phyloP scores from a whole-genome alignment of 2,797 vertebrate species.

The Spheniscus humboldti region DNA sequence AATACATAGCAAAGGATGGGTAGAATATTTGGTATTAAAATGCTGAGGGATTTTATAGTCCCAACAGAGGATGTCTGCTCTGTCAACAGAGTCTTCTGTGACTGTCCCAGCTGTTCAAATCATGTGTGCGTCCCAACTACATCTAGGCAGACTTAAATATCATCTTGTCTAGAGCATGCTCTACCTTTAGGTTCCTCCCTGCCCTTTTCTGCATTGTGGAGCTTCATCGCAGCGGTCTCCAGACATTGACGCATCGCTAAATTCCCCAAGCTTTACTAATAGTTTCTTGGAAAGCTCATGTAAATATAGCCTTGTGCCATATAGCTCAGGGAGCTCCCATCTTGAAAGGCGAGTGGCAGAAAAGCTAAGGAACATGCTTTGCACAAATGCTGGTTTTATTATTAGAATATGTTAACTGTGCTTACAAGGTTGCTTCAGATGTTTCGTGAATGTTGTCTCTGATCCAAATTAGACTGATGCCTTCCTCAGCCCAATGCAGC shows the following conservation, averaged over 20 bases:
- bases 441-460: background rate
- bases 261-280: background rate
- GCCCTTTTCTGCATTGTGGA: background rate
- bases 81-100: background rate
- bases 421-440: background rate
- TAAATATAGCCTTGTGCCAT: background rate
- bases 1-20: background rate
- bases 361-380: background rate
- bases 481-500: background rate
- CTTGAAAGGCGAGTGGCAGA: background rate
- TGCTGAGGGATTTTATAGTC: background rate
- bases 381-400: background rate
- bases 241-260: fast-evolving
- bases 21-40: background rate
- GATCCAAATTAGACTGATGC: background rate
- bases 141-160: background rate
- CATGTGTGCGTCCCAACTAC: background rate
- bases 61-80: background rate
- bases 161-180: background rate
- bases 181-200: background rate
- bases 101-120: background rate
- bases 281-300: background rate
- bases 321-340: background rate
- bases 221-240: background rate
- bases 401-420: background rate